phyloP scores from a whole-genome alignment of 2,888 invertebrate species.

The Amphipoea oculea region DNA sequence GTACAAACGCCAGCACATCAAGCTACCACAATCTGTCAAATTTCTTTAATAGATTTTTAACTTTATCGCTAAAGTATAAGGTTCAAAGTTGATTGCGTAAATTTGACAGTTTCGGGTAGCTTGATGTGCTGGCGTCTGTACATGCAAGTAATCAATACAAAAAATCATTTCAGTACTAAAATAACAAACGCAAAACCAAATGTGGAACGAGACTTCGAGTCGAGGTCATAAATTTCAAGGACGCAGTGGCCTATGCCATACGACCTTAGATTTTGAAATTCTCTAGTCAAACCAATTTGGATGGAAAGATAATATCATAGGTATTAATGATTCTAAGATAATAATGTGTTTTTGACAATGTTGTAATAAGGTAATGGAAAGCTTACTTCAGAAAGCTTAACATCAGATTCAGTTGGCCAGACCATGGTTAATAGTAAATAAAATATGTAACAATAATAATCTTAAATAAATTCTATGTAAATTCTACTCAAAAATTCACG shows the following conservation, averaged over 20 bases:
- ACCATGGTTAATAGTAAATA: constrained; percentile 74
- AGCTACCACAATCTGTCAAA: no score
- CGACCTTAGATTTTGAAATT: background rate
- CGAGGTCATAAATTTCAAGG: background rate
- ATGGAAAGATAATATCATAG: background rate
- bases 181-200: background rate
- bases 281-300: background rate
- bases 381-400: constrained; percentile 80
- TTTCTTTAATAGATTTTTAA: no score
- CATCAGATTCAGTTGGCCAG: constrained; percentile 82
- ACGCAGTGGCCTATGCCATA: no score
- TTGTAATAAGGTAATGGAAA: background rate
- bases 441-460: constrained; percentile 44
- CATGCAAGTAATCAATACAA: background rate
- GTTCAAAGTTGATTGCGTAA: no score
- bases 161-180: background rate
- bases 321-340: no score
- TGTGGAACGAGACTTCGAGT: background rate
- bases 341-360: background rate
- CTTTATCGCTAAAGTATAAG: no score
- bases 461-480: constrained; percentile 33
- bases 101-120: no score
- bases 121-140: background rate
- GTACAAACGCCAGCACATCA: background rate
- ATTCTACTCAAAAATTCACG: constrained; percentile 12